These are phyloP conservation scores for Myotis davidii DNA, from an alignment of 2,113 vertebrate genomes.

Conservation along the genomic window DNA sequence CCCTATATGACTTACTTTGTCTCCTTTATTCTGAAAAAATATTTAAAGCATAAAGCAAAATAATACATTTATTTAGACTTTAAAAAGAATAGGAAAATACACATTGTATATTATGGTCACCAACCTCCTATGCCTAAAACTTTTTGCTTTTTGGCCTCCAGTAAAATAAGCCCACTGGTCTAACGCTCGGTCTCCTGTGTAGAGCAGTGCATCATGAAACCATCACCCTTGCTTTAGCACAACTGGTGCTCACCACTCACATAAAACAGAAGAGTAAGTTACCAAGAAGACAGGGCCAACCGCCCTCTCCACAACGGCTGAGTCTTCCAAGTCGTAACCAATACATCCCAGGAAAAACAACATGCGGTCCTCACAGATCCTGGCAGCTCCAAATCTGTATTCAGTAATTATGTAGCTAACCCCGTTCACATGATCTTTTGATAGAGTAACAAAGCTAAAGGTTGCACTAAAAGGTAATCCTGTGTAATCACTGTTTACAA, in stretches of 20 bases:
- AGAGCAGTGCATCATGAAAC: slow-evolving; percentile 63
- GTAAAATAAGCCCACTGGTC: slow-evolving; percentile 51
- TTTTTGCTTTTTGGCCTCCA: slow-evolving; percentile 24
- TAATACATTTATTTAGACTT: slow-evolving; percentile 47
- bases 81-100: slow-evolving; percentile 42
- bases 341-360: slow-evolving; percentile 4
- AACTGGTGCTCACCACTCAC: slow-evolving; percentile 58
- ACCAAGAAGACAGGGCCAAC: slow-evolving; percentile 74
- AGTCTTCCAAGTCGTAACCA: slow-evolving; percentile 60
- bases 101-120: background rate
- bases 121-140: background rate
- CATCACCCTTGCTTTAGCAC: slow-evolving; percentile 65
- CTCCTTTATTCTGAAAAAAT: slow-evolving; percentile 25
- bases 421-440: slow-evolving; percentile 52
- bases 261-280: slow-evolving; percentile 76
- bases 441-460: background rate
- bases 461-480: background rate
- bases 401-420: slow-evolving; percentile 42
- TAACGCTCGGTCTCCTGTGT: slow-evolving; percentile 21
- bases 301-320: slow-evolving; percentile 64
- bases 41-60: slow-evolving; percentile 49
- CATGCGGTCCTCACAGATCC: background rate
- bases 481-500: slow-evolving; percentile 22
- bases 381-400: slow-evolving; percentile 43
- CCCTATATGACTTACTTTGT: slow-evolving; percentile 5